These are phyloP conservation scores for Gouania willdenowi DNA, from an alignment of 2,797 vertebrate genomes.

Conservation along the genomic window DNA sequence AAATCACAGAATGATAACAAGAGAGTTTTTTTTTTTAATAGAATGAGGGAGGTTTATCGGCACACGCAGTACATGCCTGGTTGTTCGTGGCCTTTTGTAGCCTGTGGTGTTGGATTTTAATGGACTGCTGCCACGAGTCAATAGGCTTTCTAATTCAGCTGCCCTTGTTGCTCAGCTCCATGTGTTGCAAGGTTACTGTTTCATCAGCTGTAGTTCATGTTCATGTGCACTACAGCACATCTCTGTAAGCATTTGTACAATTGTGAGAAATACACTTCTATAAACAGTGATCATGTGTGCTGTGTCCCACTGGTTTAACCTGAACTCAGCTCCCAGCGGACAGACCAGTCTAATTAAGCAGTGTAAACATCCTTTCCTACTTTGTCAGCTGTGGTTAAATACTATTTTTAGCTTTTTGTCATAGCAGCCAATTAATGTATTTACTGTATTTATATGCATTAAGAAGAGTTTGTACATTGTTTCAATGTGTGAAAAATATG, in stretches of 20 bases:
- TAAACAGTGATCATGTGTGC: slow-evolving; percentile 3
- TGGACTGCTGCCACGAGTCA: slow-evolving; percentile 47
- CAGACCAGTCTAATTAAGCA: slow-evolving; percentile 40
- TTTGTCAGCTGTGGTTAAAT: slow-evolving; percentile 18
- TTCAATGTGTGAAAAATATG: slow-evolving; percentile 3
- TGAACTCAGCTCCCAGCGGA: slow-evolving; percentile 33
- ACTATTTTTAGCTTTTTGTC: slow-evolving; percentile 4
- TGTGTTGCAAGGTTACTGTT: slow-evolving; percentile 42
- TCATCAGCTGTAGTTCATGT: slow-evolving; percentile 6
- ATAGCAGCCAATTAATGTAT: slow-evolving; percentile 4
- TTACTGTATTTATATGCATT: not conserved
- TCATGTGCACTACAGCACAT: too few species aligned
- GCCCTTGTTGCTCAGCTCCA: slow-evolving; percentile 47
- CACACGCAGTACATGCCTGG: slow-evolving; percentile 25
- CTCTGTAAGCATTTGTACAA: too few species aligned
- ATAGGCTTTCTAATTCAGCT: slow-evolving; percentile 59
- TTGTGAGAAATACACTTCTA: too few species aligned
- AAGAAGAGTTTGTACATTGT: not conserved
- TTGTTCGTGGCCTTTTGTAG: slow-evolving; percentile 32
- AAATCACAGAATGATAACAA: slow-evolving; percentile 9
- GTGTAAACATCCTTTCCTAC: slow-evolving; percentile 15
- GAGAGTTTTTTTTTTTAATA: not conserved
- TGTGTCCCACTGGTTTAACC: slow-evolving; percentile 21
- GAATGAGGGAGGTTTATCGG: too few species aligned
- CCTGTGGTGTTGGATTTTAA: slow-evolving; percentile 63